phyloP scores from a whole-genome alignment of 2,888 invertebrate species.

The Philereme vetulata region DNA sequence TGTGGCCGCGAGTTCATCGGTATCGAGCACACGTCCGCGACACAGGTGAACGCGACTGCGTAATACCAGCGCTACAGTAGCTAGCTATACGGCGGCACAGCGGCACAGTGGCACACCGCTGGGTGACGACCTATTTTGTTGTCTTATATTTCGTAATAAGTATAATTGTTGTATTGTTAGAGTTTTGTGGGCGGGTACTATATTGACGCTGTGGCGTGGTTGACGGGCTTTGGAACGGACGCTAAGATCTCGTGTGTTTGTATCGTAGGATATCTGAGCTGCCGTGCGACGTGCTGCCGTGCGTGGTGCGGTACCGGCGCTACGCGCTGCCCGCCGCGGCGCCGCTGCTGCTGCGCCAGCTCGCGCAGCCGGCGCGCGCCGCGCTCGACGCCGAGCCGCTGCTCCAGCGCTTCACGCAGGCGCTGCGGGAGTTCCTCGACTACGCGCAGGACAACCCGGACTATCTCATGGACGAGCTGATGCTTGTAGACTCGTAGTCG shows the following conservation, averaged over 20 bases:
- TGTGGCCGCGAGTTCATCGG: no score
- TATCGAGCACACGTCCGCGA: no score
- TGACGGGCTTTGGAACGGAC: no score
- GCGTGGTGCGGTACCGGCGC: constrained; percentile 61
- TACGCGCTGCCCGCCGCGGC: constrained; percentile 62
- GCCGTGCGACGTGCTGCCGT: constrained; percentile 50
- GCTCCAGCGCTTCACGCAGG: constrained; percentile 5
- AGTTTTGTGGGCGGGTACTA: no score
- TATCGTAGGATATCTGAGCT: constrained; percentile 48
- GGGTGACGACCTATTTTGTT: no score
- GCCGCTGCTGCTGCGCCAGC: constrained; percentile 45
- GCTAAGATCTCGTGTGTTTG: background rate
- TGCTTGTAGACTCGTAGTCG: constrained; percentile 38
- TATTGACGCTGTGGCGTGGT: no score
- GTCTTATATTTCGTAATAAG: no score
- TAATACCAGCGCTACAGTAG: no score
- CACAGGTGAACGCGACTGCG: no score
- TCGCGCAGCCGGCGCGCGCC: constrained; percentile 9
- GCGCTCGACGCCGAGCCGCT: constrained; percentile 12
- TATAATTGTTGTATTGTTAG: no score
- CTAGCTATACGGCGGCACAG: no score
- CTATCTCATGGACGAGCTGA: constrained; percentile 59
- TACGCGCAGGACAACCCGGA: constrained; percentile 48
- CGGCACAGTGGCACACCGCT: no score
- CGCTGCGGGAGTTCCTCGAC: constrained; percentile 32